Evolutionary conservation across 2,797 vertebrate species (phyloP).

Genomic region (Aselliscus stoliczkanus): DNA sequence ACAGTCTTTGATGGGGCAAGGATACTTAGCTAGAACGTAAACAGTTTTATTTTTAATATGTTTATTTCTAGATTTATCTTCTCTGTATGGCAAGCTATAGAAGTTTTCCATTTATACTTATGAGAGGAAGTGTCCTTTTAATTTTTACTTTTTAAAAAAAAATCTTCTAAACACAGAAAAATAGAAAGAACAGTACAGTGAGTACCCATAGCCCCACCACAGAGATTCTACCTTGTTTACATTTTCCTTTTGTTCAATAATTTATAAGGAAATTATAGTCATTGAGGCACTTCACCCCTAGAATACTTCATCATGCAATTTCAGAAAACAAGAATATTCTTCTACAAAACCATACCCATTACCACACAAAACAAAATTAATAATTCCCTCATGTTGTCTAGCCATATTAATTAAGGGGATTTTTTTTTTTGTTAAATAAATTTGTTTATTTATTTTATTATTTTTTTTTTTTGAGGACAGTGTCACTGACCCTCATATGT

Average conservation of each 20-base stretch:
- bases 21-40: not conserved
- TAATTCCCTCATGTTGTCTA: not conserved
- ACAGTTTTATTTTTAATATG: not conserved
- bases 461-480: too few species aligned
- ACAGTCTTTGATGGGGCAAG: not conserved
- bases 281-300: not conserved
- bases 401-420: not conserved
- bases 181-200: not conserved
- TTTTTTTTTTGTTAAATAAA: not conserved
- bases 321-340: not conserved
- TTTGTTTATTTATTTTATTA: not conserved
- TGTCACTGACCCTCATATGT: too few species aligned
- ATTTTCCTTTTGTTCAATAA: not conserved
- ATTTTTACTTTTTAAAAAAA: not conserved
- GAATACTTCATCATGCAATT: not conserved
- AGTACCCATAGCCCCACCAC: not conserved
- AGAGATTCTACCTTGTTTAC: not conserved
- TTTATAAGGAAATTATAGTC: not conserved
- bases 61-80: not conserved
- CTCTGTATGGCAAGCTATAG: not conserved
- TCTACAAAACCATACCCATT: not conserved
- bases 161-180: not conserved
- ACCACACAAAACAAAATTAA: not conserved
- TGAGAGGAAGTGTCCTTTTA: not conserved
- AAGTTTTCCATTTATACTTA: not conserved